Conservation (phyloP, 2,888 invertebrate genomes). For the Tenthredo livida region DNA sequence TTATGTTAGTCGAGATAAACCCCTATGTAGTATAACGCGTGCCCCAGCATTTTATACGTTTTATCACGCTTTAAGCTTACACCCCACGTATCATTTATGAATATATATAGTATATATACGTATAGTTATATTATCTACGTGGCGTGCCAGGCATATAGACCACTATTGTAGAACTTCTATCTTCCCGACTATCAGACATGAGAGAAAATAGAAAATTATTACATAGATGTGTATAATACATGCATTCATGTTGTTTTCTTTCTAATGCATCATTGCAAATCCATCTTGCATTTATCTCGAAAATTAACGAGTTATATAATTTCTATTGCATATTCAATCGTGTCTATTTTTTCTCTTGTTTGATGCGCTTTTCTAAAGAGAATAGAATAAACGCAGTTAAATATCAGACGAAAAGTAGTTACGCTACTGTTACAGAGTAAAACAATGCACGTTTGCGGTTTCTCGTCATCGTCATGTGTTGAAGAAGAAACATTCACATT, state of each 20-base stretch:
- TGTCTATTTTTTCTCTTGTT: too few species aligned
- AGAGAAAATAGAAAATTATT: neutral
- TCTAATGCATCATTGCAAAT: neutral
- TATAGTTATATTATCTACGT: conserved; percentile 43
- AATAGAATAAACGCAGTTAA: neutral
- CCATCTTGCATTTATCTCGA: neutral
- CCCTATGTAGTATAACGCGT: conserved; percentile 23
- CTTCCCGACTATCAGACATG: neutral
- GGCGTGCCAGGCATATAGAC: neutral
- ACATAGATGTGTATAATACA: neutral
- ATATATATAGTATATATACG: conserved; percentile 54
- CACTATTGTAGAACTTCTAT: neutral
- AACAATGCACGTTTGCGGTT: too few species aligned
- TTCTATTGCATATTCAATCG: too few species aligned
- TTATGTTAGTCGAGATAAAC: neutral
- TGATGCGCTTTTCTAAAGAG: neutral
- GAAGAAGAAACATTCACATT: neutral
- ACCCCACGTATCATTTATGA: conserved; percentile 38
- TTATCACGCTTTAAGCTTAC: conserved; percentile 50
- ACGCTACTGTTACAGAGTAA: neutral
- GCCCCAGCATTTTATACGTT: conserved; percentile 64
- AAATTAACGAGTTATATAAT: neutral
- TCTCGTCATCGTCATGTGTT: too few species aligned
- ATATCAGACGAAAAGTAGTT: neutral
- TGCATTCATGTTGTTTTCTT: neutral